phyloP scores from a whole-genome alignment of 2,888 invertebrate species.

The Petrolisthes manimaculis region DNA sequence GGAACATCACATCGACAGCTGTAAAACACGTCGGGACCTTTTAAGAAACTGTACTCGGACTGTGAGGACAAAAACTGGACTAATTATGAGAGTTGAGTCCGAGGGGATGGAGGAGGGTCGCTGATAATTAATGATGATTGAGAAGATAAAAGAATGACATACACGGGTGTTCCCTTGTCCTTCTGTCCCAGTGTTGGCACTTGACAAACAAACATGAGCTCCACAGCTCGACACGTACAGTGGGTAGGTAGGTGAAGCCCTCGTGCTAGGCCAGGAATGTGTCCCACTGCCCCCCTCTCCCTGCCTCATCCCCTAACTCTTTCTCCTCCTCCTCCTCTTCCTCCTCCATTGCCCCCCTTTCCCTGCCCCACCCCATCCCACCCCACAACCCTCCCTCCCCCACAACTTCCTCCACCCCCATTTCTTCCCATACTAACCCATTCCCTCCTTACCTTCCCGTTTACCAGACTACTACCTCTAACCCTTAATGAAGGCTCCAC shows the following conservation, averaged over 20 bases:
- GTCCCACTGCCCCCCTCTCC: not conserved
- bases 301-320: not conserved
- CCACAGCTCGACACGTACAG: not conserved
- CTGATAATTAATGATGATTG: conserved; percentile 48
- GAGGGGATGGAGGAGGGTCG: conserved; percentile 36
- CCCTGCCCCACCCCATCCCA: not conserved
- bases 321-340: too few relatives aligned
- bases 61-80: conserved; percentile 36
- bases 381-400: not conserved
- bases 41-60: conserved; percentile 13
- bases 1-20: conserved; percentile 21
- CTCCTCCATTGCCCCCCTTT: not conserved
- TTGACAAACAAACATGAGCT: conserved; percentile 45
- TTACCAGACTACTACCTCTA: not conserved
- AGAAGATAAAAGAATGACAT: conserved; percentile 48
- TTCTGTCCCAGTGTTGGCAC: conserved; percentile 21
- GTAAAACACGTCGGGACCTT: conserved; percentile 28
- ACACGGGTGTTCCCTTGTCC: conserved; percentile 30
- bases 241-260: not conserved
- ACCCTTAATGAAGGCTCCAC: not conserved
- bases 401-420: not conserved
- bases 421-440: not conserved
- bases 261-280: not conserved
- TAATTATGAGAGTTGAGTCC: conserved; percentile 38
- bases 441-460: not conserved